phyloP scores from a whole-genome alignment of 1,140 invertebrate genomes.

The Amyelois transitella region DNA sequence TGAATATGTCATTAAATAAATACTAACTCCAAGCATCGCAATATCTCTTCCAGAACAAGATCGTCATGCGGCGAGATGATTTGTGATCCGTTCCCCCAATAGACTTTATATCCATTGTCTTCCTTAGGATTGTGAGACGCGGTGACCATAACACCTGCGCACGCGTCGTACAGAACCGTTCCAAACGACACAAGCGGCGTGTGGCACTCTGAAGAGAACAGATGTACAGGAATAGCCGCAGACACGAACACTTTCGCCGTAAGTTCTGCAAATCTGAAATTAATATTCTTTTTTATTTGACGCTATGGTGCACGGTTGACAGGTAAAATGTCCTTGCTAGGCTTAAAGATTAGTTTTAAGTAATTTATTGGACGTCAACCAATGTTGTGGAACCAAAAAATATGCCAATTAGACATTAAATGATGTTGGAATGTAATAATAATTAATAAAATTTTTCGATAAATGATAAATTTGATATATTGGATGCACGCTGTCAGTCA shows the following conservation, averaged over 20 bases:
- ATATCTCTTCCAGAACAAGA: constrained; percentile 88
- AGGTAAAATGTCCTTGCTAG: too few species aligned
- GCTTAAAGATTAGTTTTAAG: too few species aligned
- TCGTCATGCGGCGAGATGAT: constrained; percentile 95
- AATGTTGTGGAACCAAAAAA: too few species aligned
- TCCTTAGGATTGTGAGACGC: constrained; percentile 99
- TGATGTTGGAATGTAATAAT: too few species aligned
- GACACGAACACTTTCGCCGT: constrained; percentile 89
- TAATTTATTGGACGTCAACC: too few species aligned
- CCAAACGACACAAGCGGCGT: constrained; percentile 96
- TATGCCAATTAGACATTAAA: too few species aligned
- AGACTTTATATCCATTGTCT: constrained; percentile 99
- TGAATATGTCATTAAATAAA: neutral
- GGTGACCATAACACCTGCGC: constrained; percentile 95
- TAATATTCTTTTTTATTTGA: too few species aligned
- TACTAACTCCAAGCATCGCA: constrained; percentile 80
- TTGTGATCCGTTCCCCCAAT: constrained; percentile 96
- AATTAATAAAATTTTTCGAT: too few species aligned
- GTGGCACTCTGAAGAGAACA: constrained; percentile 88
- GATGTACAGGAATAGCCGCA: constrained; percentile 85
- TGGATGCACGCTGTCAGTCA: too few species aligned
- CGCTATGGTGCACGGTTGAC: too few species aligned
- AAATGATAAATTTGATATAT: too few species aligned
- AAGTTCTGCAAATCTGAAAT: constrained; percentile 92
- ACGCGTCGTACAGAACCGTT: constrained; percentile 81